Conservation (phyloP, 2,113 vertebrate genomes). For the Colinus virginianus region DNA sequence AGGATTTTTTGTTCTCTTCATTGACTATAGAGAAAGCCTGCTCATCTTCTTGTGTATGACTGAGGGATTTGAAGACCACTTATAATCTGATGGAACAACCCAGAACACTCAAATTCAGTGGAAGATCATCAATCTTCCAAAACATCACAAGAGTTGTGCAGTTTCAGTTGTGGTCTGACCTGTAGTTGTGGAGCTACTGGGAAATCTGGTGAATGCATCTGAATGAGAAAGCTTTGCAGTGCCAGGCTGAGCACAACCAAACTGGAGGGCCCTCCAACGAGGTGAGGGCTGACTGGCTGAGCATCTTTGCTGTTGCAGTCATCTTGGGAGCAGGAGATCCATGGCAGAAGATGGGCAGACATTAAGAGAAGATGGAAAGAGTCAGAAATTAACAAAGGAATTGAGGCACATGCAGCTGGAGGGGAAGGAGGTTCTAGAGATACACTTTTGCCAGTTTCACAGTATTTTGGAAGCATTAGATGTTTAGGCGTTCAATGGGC, state of each 20-base stretch:
- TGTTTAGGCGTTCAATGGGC: background rate
- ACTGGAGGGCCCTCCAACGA: background rate
- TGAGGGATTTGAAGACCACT: background rate
- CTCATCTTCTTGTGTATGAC: background rate
- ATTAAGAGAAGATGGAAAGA: background rate
- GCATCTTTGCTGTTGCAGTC: background rate
- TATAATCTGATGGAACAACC: background rate
- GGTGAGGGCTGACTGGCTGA: no score
- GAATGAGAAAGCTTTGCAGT: background rate
- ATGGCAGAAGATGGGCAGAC: background rate
- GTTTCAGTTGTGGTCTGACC: background rate
- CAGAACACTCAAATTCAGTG: background rate
- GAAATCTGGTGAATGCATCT: background rate
- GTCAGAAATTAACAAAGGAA: background rate
- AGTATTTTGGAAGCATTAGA: background rate
- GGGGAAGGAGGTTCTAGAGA: background rate
- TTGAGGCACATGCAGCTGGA: background rate
- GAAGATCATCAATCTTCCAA: background rate
- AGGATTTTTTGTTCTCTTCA: background rate
- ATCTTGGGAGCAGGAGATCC: background rate
- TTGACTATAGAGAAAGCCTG: background rate
- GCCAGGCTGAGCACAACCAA: background rate
- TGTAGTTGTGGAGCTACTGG: background rate
- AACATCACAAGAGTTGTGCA: background rate
- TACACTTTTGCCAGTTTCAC: background rate